Evolutionary conservation across 2,888 invertebrate genomes (phyloP).

Genomic region (Eristalis intricaria): DNA sequence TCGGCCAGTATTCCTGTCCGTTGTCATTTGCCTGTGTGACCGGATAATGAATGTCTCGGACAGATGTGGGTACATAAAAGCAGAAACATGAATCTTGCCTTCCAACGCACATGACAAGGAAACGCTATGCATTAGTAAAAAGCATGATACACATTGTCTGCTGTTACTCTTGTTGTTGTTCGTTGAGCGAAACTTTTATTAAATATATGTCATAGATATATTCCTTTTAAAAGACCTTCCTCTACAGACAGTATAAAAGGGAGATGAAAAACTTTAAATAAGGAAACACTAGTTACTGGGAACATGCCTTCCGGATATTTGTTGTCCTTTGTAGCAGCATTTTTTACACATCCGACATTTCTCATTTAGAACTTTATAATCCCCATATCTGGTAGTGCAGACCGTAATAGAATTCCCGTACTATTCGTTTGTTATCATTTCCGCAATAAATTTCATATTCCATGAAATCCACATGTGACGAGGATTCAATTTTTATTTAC

Average conservation of each 20-base stretch:
- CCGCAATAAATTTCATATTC: constrained; percentile 80
- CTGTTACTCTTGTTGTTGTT: constrained; percentile 24
- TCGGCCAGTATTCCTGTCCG: constrained; percentile 65
- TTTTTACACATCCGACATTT: constrained; percentile 55
- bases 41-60: constrained; percentile 72
- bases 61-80: constrained; percentile 71
- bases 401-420: constrained; percentile 66
- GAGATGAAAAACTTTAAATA: constrained; percentile 61
- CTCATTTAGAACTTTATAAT: constrained; percentile 64
- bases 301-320: constrained; percentile 71
- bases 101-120: constrained; percentile 43
- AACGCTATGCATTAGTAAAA: constrained; percentile 55
- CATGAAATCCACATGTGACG: constrained; percentile 54
- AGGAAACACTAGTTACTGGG: constrained; percentile 65
- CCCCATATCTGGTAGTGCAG: constrained; percentile 55
- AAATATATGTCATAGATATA: constrained; percentile 61
- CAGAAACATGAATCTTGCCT: constrained; percentile 58
- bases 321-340: constrained; percentile 44
- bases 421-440: constrained; percentile 78
- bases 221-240: constrained; percentile 13
- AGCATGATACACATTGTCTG: constrained; percentile 15
- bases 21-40: constrained; percentile 71
- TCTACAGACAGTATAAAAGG: background rate
- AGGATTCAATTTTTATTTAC: constrained; percentile 67
- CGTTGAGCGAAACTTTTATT: constrained; percentile 52